Conservation (phyloP, 2,888 invertebrate genomes). For the Scaptomyza polygonia region DNA sequence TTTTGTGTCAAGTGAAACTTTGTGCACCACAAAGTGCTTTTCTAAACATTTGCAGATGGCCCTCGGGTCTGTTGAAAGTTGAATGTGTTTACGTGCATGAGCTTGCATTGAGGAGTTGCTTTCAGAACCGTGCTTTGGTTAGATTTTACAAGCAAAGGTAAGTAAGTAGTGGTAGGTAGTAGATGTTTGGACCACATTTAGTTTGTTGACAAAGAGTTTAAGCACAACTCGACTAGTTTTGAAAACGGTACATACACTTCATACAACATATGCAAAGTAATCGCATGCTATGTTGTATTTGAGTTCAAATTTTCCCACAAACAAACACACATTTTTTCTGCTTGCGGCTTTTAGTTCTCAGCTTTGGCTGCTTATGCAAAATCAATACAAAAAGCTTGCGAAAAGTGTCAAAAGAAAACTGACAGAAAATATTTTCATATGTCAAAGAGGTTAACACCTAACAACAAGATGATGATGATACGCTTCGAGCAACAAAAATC, state of each 20-base stretch:
- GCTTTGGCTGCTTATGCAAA: slow-evolving; percentile 56
- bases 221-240: slow-evolving; percentile 4
- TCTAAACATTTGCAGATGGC: slow-evolving; percentile 55
- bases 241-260: slow-evolving; percentile 35
- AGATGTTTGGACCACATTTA: slow-evolving; percentile 29
- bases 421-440: slow-evolving; percentile 47
- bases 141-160: slow-evolving; percentile 4
- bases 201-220: slow-evolving; percentile 23
- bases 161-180: background rate
- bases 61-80: slow-evolving; percentile 30
- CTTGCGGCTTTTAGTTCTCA: slow-evolving; percentile 5
- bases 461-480: slow-evolving; percentile 44
- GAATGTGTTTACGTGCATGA: slow-evolving; percentile 40
- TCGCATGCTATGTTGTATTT: slow-evolving; percentile 41
- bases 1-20: slow-evolving; percentile 58
- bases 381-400: slow-evolving; percentile 57
- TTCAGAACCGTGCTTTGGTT: slow-evolving; percentile 4
- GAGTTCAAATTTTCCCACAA: slow-evolving; percentile 46
- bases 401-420: slow-evolving; percentile 35
- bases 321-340: background rate
- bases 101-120: slow-evolving; percentile 27
- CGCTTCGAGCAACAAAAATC: slow-evolving; percentile 21
- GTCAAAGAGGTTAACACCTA: slow-evolving; percentile 72
- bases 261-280: slow-evolving; percentile 47
- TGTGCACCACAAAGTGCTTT: slow-evolving; percentile 54